These are phyloP conservation scores for Cryptomyrus ogoouensis DNA, from an alignment of 2,113 vertebrate species.

Conservation along the genomic window DNA sequence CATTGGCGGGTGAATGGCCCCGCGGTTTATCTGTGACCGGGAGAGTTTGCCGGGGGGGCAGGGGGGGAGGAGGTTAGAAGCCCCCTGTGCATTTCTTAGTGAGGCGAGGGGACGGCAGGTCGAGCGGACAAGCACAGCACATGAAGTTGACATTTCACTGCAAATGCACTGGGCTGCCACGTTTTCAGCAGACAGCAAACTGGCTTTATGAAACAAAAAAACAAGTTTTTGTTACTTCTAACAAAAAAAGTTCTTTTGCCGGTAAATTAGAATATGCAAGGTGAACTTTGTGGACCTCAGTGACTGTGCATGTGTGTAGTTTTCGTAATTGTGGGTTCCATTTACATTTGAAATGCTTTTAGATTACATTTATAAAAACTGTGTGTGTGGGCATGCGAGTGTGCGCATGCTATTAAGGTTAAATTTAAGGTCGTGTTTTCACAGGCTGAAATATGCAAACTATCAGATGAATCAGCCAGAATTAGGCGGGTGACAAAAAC, in stretches of 20 bases:
- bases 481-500: slow-evolving; percentile 8
- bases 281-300: neutral
- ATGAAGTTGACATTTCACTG: neutral
- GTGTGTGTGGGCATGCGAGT: neutral
- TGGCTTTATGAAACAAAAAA: neutral
- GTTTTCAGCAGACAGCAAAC: neutral
- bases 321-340: neutral
- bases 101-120: neutral
- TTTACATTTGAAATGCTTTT: neutral
- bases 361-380: neutral
- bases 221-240: neutral
- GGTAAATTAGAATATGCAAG: neutral
- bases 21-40: neutral
- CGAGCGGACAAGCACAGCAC: neutral
- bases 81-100: slow-evolving; percentile 1
- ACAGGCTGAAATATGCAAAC: slow-evolving; percentile 3
- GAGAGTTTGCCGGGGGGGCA: neutral
- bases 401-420: neutral
- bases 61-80: too few species aligned
- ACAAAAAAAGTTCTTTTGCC: neutral
- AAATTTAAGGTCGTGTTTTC: neutral
- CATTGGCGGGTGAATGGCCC: neutral
- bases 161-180: neutral
- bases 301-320: neutral
- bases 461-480: slow-evolving; percentile 1